A percentile compares a stretch with the other conserved stretches of the same genome.
These are phyloP conservation scores for Xestoiulus laeticollis DNA, from an alignment of 2,888 invertebrate species.

Conservation along the genomic window DNA sequence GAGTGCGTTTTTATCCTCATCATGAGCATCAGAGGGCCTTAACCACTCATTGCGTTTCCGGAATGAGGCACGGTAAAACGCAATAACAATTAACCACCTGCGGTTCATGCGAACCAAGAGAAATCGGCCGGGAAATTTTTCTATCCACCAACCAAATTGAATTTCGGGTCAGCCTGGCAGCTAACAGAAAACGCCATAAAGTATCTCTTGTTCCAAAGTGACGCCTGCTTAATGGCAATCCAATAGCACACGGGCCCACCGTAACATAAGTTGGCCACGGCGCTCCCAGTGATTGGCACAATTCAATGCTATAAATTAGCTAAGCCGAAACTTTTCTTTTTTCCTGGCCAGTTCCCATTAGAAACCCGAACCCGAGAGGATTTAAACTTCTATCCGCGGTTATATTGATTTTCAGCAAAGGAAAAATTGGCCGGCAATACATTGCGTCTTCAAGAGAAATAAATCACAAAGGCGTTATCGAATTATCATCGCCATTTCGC, in stretches of 20 bases:
- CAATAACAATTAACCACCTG: conserved; percentile 25
- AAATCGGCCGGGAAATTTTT: not conserved
- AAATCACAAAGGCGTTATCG: conserved; percentile 37
- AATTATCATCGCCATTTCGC: conserved; percentile 34
- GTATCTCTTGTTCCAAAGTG: not conserved
- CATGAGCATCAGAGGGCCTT: not conserved
- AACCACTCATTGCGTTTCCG: conserved; percentile 21
- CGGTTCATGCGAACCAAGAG: not conserved
- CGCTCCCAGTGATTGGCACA: not conserved
- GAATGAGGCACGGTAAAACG: not conserved
- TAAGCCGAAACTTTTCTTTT: not conserved
- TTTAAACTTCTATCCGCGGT: not conserved
- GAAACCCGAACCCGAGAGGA: conserved; percentile 11
- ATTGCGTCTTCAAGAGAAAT: not conserved
- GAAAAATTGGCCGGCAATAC: not conserved
- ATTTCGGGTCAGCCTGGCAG: conserved; percentile 9
- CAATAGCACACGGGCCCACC: not conserved
- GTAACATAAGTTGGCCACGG: too few species aligned
- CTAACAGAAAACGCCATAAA: not conserved
- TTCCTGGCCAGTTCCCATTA: conserved; percentile 12
- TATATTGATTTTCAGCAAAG: not conserved
- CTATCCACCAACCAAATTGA: not conserved
- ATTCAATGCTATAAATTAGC: not conserved
- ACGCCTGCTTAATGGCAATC: conserved; percentile 34
- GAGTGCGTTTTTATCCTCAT: not conserved